Evolutionary conservation across 2,888 invertebrate genomes (phyloP).

Genomic region (Nysson spinosus): DNA sequence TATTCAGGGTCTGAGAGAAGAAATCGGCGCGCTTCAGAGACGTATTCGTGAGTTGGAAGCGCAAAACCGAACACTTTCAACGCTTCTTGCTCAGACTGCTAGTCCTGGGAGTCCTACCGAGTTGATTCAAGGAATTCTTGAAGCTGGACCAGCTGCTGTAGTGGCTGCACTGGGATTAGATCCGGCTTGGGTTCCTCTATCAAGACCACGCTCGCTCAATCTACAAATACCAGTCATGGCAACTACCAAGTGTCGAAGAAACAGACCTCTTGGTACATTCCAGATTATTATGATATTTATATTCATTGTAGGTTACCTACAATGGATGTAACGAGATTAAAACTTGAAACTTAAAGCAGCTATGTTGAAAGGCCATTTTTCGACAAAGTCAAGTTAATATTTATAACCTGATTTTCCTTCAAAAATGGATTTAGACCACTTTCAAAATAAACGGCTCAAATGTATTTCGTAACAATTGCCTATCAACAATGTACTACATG

Average conservation of each 20-base stretch:
- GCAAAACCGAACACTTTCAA: slow-evolving; percentile 86
- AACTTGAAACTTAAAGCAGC: too few relatives aligned
- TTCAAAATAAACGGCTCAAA: too few relatives aligned
- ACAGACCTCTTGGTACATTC: slow-evolving; percentile 76
- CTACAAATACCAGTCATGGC: slow-evolving; percentile 82
- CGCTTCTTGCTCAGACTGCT: slow-evolving; percentile 82
- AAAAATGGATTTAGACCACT: too few relatives aligned
- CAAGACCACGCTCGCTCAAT: slow-evolving; percentile 85
- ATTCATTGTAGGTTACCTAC: too few relatives aligned
- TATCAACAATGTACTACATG: too few relatives aligned
- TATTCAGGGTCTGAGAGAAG: slow-evolving; percentile 86
- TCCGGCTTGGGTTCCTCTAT: slow-evolving; percentile 84
- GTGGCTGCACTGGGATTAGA: slow-evolving; percentile 82
- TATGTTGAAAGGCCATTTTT: too few relatives aligned
- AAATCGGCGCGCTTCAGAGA: slow-evolving; percentile 85
- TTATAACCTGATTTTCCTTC: too few relatives aligned
- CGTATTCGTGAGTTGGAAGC: slow-evolving; percentile 88
- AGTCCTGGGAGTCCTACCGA: slow-evolving; percentile 79
- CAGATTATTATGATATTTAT: too few relatives aligned
- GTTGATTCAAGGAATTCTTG: slow-evolving; percentile 70
- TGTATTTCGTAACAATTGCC: too few relatives aligned
- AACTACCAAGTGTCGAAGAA: slow-evolving; percentile 76
- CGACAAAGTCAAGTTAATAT: too few relatives aligned
- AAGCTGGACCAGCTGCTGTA: slow-evolving; percentile 72
- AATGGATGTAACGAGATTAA: too few relatives aligned